phyloP scores from a whole-genome alignment of 2,888 invertebrate genomes.

The Malacosoma neustria region DNA sequence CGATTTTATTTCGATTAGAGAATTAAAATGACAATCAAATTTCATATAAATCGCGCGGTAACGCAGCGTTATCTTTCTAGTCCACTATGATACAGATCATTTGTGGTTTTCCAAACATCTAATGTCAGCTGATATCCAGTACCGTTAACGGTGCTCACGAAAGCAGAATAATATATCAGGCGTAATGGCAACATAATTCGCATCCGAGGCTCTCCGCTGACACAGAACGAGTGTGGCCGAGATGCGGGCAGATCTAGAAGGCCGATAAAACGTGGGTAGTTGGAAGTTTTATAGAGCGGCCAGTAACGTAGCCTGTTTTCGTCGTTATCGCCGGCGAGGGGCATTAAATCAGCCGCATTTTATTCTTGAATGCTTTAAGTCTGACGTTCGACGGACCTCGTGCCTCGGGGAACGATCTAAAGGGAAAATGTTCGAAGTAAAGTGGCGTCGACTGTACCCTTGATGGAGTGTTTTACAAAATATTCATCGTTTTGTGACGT shows the following conservation, averaged over 20 bases:
- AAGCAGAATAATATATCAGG: constrained; percentile 44
- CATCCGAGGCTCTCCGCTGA: constrained; percentile 45
- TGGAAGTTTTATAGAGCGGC: constrained; percentile 56
- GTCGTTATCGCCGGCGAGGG: constrained; percentile 59
- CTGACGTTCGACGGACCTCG: constrained; percentile 32
- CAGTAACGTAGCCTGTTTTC: constrained; percentile 49
- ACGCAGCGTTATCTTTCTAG: too few species aligned
- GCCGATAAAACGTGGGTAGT: constrained; percentile 55
- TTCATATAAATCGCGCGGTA: too few species aligned
- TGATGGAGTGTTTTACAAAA: neutral
- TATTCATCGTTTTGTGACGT: constrained; percentile 6
- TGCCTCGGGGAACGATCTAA: constrained; percentile 25
- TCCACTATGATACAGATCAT: too few species aligned
- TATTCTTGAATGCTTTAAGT: constrained; percentile 53
- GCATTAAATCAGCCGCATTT: constrained; percentile 60
- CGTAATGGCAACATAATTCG: constrained; percentile 55
- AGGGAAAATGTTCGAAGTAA: constrained; percentile 14
- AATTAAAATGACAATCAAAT: too few species aligned
- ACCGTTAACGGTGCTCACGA: too few species aligned
- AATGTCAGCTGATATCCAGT: too few species aligned
- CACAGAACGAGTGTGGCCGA: constrained; percentile 42
- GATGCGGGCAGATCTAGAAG: constrained; percentile 54
- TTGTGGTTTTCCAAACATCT: too few species aligned
- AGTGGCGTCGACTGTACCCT: neutral
- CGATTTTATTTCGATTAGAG: too few species aligned